Evolutionary conservation across 2,797 vertebrate genomes (phyloP).

Genomic region (Cryptoprocta ferox): DNA sequence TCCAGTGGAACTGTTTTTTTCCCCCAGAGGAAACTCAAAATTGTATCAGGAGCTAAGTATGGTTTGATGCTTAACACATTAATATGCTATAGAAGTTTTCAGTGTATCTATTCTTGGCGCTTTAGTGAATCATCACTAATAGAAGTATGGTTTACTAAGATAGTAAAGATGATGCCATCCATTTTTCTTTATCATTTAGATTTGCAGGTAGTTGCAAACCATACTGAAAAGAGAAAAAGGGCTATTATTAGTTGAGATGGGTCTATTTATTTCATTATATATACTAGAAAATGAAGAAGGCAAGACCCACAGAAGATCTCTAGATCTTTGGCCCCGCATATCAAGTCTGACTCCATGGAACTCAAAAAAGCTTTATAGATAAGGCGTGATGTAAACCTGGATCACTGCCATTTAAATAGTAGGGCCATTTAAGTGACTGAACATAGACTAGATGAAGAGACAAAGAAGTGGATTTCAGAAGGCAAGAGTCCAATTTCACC

Average conservation of each 20-base stretch:
- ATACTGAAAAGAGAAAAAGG: conserved; percentile 15
- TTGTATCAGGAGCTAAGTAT: conserved; percentile 59
- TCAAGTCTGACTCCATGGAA: neutral
- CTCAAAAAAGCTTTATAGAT: neutral
- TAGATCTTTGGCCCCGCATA: conserved; percentile 1
- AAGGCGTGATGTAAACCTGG: neutral
- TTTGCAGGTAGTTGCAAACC: conserved; percentile 48
- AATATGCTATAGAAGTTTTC: conserved; percentile 43
- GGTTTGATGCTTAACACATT: conserved; percentile 3
- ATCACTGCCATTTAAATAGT: neutral
- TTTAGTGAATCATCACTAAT: conserved; percentile 64
- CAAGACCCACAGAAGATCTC: neutral
- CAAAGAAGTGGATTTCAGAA: conserved; percentile 25
- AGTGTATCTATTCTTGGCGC: conserved; percentile 49
- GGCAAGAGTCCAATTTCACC: conserved; percentile 28
- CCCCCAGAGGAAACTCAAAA: conserved; percentile 56
- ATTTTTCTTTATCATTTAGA: conserved; percentile 63
- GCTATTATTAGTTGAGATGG: neutral
- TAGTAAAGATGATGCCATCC: neutral
- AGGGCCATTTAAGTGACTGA: neutral
- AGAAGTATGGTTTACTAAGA: conserved; percentile 54
- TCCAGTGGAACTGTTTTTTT: conserved; percentile 10
- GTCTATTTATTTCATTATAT: neutral
- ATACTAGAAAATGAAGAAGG: neutral
- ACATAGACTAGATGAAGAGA: conserved; percentile 33